Evolutionary conservation across 2,888 invertebrate genomes (phyloP).

Genomic region (Arctia plantaginis): DNA sequence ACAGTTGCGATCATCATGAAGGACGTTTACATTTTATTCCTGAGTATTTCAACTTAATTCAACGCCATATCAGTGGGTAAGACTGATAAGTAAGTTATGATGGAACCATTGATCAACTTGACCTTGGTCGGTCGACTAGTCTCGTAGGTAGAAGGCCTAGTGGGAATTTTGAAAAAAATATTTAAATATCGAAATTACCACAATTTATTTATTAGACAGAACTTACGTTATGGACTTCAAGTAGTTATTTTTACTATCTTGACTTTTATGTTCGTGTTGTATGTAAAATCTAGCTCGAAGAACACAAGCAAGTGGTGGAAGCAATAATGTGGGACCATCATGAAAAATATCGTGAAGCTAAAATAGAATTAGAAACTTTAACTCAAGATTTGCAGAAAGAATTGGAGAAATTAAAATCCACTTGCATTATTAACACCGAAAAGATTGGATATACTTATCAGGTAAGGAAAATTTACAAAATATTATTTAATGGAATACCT

Average conservation of each 20-base stretch:
- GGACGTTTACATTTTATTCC: background rate
- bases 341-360: constrained; percentile 89
- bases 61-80: background rate
- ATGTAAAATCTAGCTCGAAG: constrained; percentile 67
- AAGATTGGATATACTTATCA: constrained; percentile 97
- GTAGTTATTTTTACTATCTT: background rate
- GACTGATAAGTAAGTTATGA: background rate
- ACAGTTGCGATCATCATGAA: background rate
- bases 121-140: no score
- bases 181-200: no score
- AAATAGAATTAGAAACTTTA: constrained; percentile 89
- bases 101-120: no score
- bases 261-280: constrained; percentile 9
- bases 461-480: constrained; percentile 53
- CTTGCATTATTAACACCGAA: constrained; percentile 94
- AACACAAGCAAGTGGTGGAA: constrained; percentile 86
- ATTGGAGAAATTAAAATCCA: constrained; percentile 91
- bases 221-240: background rate
- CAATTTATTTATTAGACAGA: no score
- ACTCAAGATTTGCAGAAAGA: constrained; percentile 92
- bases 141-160: no score
- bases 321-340: constrained; percentile 89
- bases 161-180: no score
- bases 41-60: background rate
- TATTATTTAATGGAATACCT: background rate